Conservation (phyloP, 92 coral and sea anemone genomes). For the Phenganax stokvisi region DNA sequence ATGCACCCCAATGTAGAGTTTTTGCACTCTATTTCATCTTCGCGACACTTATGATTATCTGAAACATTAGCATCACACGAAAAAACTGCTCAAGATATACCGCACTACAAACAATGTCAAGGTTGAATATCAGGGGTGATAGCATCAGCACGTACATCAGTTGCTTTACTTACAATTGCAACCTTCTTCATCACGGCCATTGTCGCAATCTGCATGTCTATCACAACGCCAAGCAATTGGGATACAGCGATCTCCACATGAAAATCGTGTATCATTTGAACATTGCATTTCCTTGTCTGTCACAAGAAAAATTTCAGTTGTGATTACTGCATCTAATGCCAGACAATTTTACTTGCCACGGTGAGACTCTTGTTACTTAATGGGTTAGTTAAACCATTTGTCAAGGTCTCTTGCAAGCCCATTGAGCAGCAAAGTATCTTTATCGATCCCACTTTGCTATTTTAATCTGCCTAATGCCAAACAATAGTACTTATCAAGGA, state of each 20-base stretch:
- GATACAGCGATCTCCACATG: slow-evolving; percentile 62
- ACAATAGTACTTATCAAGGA: no score
- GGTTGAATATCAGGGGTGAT: background rate
- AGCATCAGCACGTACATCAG: slow-evolving; percentile 23
- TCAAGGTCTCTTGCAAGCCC: background rate
- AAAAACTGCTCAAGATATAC: background rate
- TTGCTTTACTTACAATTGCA: slow-evolving; percentile 38
- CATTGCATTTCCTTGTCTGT: background rate
- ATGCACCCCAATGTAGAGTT: slow-evolving; percentile 54
- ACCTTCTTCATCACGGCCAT: slow-evolving; percentile 63
- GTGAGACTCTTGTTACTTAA: background rate
- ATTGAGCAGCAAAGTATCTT: no score
- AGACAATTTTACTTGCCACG: background rate
- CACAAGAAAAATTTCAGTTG: background rate
- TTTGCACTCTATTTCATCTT: slow-evolving; percentile 54
- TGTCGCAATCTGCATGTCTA: slow-evolving; percentile 67
- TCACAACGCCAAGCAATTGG: slow-evolving; percentile 74
- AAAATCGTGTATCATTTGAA: slow-evolving; percentile 36
- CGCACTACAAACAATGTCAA: background rate
- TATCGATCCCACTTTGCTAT: no score
- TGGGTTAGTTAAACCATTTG: background rate
- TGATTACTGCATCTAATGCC: background rate
- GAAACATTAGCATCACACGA: background rate
- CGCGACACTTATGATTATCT: slow-evolving; percentile 34
- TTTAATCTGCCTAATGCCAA: no score